phyloP scores from a whole-genome alignment of 2,888 invertebrate genomes.

The Hipparchia semele region DNA sequence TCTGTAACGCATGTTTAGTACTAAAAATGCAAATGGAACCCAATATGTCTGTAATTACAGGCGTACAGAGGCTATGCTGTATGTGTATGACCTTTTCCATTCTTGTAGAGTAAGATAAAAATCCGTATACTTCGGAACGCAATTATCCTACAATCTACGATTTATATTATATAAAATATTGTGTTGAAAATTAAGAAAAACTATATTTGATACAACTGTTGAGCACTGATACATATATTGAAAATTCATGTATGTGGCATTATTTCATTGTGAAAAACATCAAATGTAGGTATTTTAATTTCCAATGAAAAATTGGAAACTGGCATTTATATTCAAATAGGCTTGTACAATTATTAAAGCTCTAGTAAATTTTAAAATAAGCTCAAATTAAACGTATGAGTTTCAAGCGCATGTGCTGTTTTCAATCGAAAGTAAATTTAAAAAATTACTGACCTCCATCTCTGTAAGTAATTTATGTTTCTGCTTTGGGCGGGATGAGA shows the following conservation, averaged over 20 bases:
- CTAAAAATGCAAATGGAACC: no score
- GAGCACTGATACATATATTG: no score
- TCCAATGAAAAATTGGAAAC: neutral
- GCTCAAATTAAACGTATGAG: slow-evolving; percentile 30
- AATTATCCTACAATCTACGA: no score
- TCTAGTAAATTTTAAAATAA: slow-evolving; percentile 11
- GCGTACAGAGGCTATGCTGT: no score
- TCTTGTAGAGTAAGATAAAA: no score
- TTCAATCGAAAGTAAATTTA: slow-evolving; percentile 5
- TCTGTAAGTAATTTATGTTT: slow-evolving; percentile 25
- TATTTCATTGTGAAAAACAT: neutral
- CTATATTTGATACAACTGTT: no score
- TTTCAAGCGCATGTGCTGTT: slow-evolving; percentile 27
- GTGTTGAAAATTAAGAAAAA: neutral
- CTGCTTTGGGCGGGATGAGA: slow-evolving; percentile 20
- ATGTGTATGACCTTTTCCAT: no score
- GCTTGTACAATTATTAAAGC: neutral
- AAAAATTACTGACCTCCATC: slow-evolving; percentile 14
- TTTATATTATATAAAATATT: no score
- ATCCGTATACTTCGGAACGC: no score
- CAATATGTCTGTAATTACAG: no score
- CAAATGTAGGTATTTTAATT: neutral
- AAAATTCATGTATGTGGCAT: neutral
- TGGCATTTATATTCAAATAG: neutral
- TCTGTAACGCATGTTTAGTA: no score